Evolutionary conservation across 2,113 vertebrate genomes (phyloP).

Genomic region (Phaetusa simplex): DNA sequence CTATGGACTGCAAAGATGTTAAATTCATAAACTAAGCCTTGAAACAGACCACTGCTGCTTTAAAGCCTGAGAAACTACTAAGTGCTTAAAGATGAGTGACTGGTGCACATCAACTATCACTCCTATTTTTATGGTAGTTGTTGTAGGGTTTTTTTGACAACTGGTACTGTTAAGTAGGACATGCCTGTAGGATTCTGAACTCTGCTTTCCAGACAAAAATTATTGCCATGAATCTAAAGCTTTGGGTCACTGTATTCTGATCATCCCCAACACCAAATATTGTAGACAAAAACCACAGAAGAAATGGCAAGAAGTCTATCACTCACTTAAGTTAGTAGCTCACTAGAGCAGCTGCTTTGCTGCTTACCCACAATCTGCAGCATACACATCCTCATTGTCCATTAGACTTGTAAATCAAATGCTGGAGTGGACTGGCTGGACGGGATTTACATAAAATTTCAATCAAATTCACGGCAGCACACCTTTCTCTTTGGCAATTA

Average conservation of each 20-base stretch:
- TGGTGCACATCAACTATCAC: neutral
- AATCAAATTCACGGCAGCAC: neutral
- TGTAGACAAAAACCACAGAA: neutral
- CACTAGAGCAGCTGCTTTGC: neutral
- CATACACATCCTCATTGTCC: neutral
- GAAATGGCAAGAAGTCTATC: neutral
- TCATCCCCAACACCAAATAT: neutral
- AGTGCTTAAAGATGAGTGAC: neutral
- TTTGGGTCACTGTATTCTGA: neutral
- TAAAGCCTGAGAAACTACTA: neutral
- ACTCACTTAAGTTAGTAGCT: neutral
- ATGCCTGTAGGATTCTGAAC: neutral
- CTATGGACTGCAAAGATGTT: neutral
- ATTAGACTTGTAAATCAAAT: conserved; percentile 23
- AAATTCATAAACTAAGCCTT: neutral
- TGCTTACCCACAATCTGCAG: neutral
- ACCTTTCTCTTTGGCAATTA: conserved; percentile 41
- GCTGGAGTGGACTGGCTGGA: conserved; percentile 26
- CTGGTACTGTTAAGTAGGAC: neutral
- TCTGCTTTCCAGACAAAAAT: neutral
- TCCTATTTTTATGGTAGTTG: neutral
- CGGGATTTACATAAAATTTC: conserved; percentile 45
- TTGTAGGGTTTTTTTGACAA: neutral
- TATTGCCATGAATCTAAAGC: neutral
- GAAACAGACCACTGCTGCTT: neutral